phyloP scores from a whole-genome alignment of 1,140 invertebrate genomes.

The Neelides sp. region DNA sequence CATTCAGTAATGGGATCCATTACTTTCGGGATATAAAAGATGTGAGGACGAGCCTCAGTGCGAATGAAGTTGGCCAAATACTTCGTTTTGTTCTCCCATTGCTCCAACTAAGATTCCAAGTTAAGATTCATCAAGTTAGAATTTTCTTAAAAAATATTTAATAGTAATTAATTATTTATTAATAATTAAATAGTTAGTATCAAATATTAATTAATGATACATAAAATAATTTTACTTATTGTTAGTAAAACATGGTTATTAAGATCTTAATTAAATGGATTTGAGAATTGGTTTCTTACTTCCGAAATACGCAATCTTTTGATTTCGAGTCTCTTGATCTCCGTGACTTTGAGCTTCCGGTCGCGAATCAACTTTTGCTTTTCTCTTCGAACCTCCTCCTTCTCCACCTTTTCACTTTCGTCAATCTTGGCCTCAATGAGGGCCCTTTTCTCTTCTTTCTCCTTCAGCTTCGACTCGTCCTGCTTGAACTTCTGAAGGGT shows the following conservation, averaged over 20 bases:
- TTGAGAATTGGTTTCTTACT: conserved; percentile 40
- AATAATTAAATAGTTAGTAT: no score
- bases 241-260: no score
- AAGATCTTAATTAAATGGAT: background rate
- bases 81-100: conserved; percentile 69
- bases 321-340: conserved; percentile 75
- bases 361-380: conserved; percentile 71
- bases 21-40: conserved; percentile 76
- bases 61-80: conserved; percentile 69
- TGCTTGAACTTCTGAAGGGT: conserved; percentile 89
- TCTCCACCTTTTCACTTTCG: conserved; percentile 74
- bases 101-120: conserved; percentile 49
- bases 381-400: conserved; percentile 69
- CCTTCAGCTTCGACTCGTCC: conserved; percentile 76
- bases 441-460: conserved; percentile 66
- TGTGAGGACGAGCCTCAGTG: conserved; percentile 68
- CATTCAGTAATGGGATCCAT: conserved; percentile 45
- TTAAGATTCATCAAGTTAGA: background rate
- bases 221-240: no score
- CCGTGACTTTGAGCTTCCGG: conserved; percentile 70
- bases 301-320: conserved; percentile 78
- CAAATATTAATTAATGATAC: no score
- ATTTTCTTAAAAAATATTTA: background rate
- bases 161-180: background rate
- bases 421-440: conserved; percentile 88